Base-by-base conservation (phyloP, 2,113 vertebrate species). In the Dipodomys ordii region DNA sequence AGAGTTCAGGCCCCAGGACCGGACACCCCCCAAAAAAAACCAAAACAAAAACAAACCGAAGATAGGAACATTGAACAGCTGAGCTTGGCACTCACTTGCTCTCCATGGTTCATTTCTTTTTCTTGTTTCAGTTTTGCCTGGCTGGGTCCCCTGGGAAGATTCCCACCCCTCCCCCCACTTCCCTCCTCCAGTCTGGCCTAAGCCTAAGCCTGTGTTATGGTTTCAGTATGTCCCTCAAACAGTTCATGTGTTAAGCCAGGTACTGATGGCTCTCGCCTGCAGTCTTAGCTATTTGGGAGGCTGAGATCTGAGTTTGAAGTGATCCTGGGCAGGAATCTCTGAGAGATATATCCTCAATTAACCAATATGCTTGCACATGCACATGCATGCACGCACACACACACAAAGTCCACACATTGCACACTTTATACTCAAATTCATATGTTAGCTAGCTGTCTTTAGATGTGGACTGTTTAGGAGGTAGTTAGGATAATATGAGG, bases 1-100 rank as follows among this genome's bases (percentile, higher is more conserved):
- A 39, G 39, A 39, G 39, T 39, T 39, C 39, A 39, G 39, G 39
- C 39, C 39, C 39, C 39, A 39, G 39, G 3, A 39, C 39, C 5
- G 5, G 39, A 39, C 39, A 3, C 39, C 39, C 39, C 39, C 39
- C 39, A 39, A 39, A 39, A 39, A 39, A 6, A 39, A 5, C 39
- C 3, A 39, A 39, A 39, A 39, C 39, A 39, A 39, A 39, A 39
- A 39, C 39, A 82, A 73, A 35, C n/a, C 18, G 28, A n/a, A 46
- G 62, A 6, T 35, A 68, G 35, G 30, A 4, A 30, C 15, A 1
- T 3, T 12, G 46, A 28, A 28, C 0, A 9, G 27, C 27, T 0
- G 23, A 57, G 22, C 0, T 0, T 4, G 18, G 16, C 9, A 10
- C 32, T 19, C 28, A 1, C 84, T 39, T 39, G 64, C 35, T 15